These are phyloP conservation scores for Xenopus laevis DNA, from an alignment of 2,113 vertebrate genomes.

Conservation along the genomic window DNA sequence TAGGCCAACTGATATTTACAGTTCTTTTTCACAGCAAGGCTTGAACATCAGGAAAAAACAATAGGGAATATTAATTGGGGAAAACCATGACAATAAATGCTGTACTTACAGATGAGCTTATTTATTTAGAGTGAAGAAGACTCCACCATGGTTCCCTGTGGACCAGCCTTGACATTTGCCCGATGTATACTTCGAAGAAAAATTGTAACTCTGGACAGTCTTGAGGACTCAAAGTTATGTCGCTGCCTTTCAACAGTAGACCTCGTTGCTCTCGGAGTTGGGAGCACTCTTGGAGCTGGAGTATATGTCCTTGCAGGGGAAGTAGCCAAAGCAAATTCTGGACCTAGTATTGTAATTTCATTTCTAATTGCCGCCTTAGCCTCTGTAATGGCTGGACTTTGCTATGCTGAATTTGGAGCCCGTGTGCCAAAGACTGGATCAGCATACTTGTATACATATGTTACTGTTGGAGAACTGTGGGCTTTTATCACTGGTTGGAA, in stretches of 20 bases:
- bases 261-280: conserved; percentile 92
- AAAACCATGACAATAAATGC: too few relatives aligned
- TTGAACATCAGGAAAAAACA: too few relatives aligned
- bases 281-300: conserved; percentile 92
- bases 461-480: conserved; percentile 94
- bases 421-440: conserved; percentile 96
- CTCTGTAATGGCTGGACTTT: conserved; percentile 95
- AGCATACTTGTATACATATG: conserved; percentile 93
- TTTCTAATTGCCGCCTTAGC: conserved; percentile 93
- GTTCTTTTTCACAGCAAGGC: too few relatives aligned
- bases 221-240: conserved; percentile 90
- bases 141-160: conserved; percentile 78
- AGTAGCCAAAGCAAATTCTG: conserved; percentile 87
- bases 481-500: conserved; percentile 99
- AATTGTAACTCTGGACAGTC: conserved; percentile 71
- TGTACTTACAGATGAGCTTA: too few relatives aligned
- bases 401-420: conserved; percentile 94
- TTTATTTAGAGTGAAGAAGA: conserved; percentile 10
- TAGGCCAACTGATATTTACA: too few relatives aligned
- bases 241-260: conserved; percentile 90
- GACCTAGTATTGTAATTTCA: conserved; percentile 91
- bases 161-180: conserved; percentile 72
- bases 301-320: conserved; percentile 95
- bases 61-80: too few relatives aligned
- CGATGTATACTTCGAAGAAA: conserved; percentile 88